A percentile compares a stretch with the other conserved stretches of the same genome.
phyloP scores from a whole-genome alignment of 1,140 invertebrate genomes.

The Copidosoma floridanum region DNA sequence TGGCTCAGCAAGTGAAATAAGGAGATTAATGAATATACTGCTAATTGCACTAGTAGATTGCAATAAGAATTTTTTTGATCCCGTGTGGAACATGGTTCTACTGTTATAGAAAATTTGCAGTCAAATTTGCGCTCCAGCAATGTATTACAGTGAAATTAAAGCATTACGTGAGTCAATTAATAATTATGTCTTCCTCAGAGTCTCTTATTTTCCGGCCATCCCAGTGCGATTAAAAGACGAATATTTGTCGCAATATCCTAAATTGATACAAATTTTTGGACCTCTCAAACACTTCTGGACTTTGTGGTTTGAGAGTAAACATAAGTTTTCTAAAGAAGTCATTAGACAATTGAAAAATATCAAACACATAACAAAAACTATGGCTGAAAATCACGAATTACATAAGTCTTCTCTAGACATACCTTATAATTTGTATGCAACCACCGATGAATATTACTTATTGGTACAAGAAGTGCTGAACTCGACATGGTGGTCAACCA shows the following conservation, averaged over 20 bases:
- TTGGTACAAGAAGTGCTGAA: not conserved
- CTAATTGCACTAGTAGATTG: not conserved
- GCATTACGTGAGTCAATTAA: not conserved
- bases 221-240: constrained; percentile 2
- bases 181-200: not conserved
- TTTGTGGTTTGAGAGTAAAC: constrained; percentile 4
- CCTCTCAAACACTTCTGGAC: constrained; percentile 7
- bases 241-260: not conserved
- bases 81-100: not conserved
- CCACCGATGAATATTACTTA: too few species aligned
- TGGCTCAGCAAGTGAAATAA: not conserved
- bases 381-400: constrained; percentile 5
- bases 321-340: not conserved
- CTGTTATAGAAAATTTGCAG: not conserved
- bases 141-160: not conserved
- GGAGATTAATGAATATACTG: not conserved
- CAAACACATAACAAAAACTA: constrained; percentile 6
- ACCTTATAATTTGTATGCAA: not conserved
- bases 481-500: not conserved
- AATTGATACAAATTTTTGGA: not conserved
- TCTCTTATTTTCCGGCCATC: not conserved
- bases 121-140: not conserved
- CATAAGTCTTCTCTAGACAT: not conserved
- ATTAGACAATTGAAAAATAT: not conserved
- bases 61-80: not conserved